Conservation (phyloP, 2,888 invertebrate species). For the Xestoiulus laeticollis region DNA sequence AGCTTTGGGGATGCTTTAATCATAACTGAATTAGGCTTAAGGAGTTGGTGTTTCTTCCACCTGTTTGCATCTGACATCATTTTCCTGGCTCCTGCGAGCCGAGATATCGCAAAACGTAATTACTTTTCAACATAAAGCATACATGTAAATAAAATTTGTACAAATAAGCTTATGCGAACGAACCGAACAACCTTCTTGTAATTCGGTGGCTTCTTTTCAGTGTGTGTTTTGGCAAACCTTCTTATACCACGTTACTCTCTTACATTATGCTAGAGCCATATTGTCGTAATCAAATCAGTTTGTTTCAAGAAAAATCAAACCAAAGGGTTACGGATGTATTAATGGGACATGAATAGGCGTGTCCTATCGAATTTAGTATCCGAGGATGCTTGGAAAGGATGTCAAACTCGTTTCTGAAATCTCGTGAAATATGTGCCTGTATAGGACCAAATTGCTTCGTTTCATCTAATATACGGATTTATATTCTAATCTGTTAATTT, state of each 20-base stretch:
- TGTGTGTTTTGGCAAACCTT: not conserved
- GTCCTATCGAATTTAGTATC: not conserved
- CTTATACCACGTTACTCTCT: not conserved
- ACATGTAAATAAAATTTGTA: constrained; percentile 47
- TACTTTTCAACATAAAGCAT: constrained; percentile 46
- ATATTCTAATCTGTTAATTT: too few species aligned
- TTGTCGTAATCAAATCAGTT: not conserved
- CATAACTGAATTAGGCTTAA: constrained; percentile 43
- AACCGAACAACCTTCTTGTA: constrained; percentile 31
- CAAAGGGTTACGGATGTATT: not conserved
- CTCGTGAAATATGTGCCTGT: too few species aligned
- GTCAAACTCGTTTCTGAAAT: too few species aligned
- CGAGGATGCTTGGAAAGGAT: not conserved
- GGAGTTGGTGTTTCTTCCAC: constrained; percentile 40
- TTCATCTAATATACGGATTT: too few species aligned
- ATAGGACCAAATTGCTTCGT: too few species aligned
- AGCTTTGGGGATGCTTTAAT: constrained; percentile 38
- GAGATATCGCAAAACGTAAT: constrained; percentile 44
- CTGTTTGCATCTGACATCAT: constrained; percentile 38
- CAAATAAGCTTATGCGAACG: constrained; percentile 45
- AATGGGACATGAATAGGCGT: not conserved
- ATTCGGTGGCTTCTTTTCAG: not conserved
- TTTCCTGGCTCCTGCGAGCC: constrained; percentile 15
- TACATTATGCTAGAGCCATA: not conserved
- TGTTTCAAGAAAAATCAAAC: not conserved